These are phyloP conservation scores for Hozukius guyotensis DNA, from an alignment of 2,797 vertebrate genomes.

Conservation along the genomic window DNA sequence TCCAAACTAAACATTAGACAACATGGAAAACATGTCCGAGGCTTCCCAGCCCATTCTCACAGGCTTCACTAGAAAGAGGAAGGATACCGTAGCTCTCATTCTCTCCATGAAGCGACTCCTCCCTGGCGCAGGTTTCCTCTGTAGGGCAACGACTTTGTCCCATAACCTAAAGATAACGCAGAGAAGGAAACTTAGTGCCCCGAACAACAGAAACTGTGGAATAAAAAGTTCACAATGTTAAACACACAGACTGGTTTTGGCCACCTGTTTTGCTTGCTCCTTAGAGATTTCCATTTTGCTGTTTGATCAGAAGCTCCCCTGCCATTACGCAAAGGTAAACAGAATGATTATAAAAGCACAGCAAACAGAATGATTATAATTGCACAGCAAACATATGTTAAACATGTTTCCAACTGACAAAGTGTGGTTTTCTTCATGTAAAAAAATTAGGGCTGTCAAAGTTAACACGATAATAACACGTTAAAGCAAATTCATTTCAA, in stretches of 20 bases:
- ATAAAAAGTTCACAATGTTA: background rate
- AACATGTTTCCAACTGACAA: background rate
- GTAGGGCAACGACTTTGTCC: conserved; percentile 69
- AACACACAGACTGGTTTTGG: background rate
- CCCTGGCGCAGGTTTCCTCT: conserved; percentile 70
- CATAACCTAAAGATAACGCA: conserved; percentile 74
- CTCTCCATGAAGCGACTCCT: conserved; percentile 77
- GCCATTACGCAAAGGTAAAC: conserved; percentile 28
- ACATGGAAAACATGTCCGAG: conserved; percentile 21
- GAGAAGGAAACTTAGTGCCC: background rate
- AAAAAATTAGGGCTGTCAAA: background rate
- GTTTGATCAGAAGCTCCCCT: conserved; percentile 60
- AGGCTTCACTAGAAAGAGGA: conserved; percentile 28
- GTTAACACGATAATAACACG: too few species aligned
- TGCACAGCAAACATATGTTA: background rate
- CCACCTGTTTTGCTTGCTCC: conserved; percentile 74
- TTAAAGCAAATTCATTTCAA: too few species aligned
- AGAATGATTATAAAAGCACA: background rate
- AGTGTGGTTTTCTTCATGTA: background rate
- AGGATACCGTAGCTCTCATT: conserved; percentile 79
- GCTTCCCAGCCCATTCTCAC: conserved; percentile 1
- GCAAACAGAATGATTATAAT: conserved; percentile 5
- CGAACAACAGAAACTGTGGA: background rate
- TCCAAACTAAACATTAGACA: background rate
- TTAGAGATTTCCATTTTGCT: conserved; percentile 72